These are phyloP conservation scores for Halcyon senegalensis DNA, from an alignment of 2,113 vertebrate genomes.

Conservation along the genomic window DNA sequence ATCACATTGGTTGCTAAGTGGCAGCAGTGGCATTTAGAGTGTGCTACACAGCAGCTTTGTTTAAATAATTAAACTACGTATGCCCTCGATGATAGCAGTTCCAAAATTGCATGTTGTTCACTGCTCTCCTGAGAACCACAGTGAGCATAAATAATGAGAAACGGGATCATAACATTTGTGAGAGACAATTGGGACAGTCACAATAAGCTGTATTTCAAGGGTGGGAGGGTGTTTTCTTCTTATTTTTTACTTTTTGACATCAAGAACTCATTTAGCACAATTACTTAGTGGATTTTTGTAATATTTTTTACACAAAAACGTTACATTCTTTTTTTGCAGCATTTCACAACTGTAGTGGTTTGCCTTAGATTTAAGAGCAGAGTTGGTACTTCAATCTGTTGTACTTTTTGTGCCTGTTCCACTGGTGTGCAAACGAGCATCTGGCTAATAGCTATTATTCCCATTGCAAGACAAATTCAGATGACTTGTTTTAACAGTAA, in stretches of 20 bases:
- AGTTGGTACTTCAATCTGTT: background rate
- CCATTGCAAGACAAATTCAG: background rate
- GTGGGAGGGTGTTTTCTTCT: background rate
- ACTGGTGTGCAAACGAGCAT: background rate
- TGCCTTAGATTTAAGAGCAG: background rate
- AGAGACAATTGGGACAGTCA: background rate
- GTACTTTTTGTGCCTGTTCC: background rate
- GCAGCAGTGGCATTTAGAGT: background rate
- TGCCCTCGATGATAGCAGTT: background rate
- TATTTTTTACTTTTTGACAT: background rate
- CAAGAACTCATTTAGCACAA: background rate
- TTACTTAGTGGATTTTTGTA: background rate
- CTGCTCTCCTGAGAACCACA: background rate
- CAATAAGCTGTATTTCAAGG: background rate
- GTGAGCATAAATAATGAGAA: background rate
- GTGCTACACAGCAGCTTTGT: background rate
- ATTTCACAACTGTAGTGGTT: accelerated
- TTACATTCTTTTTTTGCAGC: accelerated
- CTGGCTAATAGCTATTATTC: background rate
- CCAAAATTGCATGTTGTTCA: background rate
- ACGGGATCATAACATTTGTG: background rate
- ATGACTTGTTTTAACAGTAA: background rate
- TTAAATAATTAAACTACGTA: background rate
- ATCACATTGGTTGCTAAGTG: conserved; percentile 22
- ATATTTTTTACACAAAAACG: background rate